A percentile compares a stretch with the other conserved stretches of the same genome.
Conservation (phyloP, 2,888 invertebrate species). For the Drosophila meridionalis region DNA sequence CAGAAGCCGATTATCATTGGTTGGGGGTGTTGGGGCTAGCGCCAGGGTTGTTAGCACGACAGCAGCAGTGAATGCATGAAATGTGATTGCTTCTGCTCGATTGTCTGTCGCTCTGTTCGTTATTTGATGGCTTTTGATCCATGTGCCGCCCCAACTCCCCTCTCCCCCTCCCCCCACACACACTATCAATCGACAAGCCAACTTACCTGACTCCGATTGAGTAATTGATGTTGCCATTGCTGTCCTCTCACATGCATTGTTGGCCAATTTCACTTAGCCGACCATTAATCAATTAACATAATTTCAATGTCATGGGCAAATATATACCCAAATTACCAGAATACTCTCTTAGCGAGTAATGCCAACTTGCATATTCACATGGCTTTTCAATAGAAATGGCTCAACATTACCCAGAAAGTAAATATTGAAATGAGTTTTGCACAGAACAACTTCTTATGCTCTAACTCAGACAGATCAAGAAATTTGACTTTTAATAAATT, state of each 20-base stretch:
- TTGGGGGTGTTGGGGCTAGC: conserved; percentile 6
- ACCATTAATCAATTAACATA: conserved; percentile 43
- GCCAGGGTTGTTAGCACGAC: conserved; percentile 34
- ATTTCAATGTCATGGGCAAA: conserved; percentile 37
- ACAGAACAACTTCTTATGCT: not conserved
- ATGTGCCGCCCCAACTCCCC: conserved; percentile 15
- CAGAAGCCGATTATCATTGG: conserved; percentile 6
- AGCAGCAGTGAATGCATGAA: conserved; percentile 45
- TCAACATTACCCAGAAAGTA: conserved; percentile 21
- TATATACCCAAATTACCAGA: conserved; percentile 5
- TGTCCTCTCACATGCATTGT: conserved; percentile 8
- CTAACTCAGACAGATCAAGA: not conserved
- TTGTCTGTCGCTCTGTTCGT: conserved; percentile 29
- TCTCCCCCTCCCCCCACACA: not conserved
- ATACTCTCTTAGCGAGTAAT: not conserved
- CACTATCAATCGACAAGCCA: conserved; percentile 2
- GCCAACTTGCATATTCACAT: conserved; percentile 7
- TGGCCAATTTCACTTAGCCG: conserved; percentile 18
- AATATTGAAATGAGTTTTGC: not conserved
- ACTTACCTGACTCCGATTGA: conserved; percentile 53
- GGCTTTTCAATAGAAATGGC: conserved; percentile 55
- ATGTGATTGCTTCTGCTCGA: conserved; percentile 63
- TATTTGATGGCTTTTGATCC: conserved; percentile 66
- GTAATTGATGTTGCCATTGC: conserved; percentile 60
- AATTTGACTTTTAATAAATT: not conserved